A percentile compares a stretch with the other conserved stretches of the same genome.
These are phyloP conservation scores for Hydrolagus affinis DNA, from an alignment of 2,113 vertebrate genomes.

Conservation along the genomic window DNA sequence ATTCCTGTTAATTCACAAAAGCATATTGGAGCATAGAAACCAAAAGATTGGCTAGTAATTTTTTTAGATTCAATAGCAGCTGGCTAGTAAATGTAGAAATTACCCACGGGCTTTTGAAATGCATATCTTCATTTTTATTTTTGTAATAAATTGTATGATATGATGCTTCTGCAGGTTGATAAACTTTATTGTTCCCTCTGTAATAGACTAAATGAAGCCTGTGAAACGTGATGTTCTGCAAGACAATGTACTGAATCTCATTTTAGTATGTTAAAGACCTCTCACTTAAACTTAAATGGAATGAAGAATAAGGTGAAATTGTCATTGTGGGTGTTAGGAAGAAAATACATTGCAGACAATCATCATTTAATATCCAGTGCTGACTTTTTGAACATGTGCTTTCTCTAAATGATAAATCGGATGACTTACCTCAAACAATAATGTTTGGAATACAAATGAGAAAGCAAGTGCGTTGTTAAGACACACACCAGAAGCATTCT, in stretches of 20 bases:
- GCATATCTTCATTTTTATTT: conserved; percentile 32
- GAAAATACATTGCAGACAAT: conserved; percentile 65
- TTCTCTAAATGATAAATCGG: conserved; percentile 69
- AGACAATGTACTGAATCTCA: conserved; percentile 52
- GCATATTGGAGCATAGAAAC: not conserved
- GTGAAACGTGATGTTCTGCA: conserved; percentile 50
- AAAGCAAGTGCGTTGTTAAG: conserved; percentile 45
- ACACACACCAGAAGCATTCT: conserved; percentile 26
- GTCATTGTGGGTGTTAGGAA: conserved; percentile 64
- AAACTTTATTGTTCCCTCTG: conserved; percentile 40
- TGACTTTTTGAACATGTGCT: conserved; percentile 65
- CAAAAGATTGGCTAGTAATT: conserved; percentile 14
- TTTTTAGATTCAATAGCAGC: conserved; percentile 27
- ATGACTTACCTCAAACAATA: conserved; percentile 60
- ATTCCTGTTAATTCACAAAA: not conserved
- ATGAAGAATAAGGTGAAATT: conserved; percentile 64
- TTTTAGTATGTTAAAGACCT: conserved; percentile 63
- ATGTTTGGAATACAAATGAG: conserved; percentile 66
- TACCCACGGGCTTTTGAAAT: conserved; percentile 27
- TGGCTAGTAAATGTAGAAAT: conserved; percentile 31
- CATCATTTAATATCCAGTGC: conserved; percentile 62
- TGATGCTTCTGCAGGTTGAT: conserved; percentile 33
- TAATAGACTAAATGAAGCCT: conserved; percentile 39
- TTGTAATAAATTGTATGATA: conserved; percentile 32
- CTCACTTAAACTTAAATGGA: conserved; percentile 61